Conservation (phyloP, 2,797 vertebrate species). For the Hydrophis major region DNA sequence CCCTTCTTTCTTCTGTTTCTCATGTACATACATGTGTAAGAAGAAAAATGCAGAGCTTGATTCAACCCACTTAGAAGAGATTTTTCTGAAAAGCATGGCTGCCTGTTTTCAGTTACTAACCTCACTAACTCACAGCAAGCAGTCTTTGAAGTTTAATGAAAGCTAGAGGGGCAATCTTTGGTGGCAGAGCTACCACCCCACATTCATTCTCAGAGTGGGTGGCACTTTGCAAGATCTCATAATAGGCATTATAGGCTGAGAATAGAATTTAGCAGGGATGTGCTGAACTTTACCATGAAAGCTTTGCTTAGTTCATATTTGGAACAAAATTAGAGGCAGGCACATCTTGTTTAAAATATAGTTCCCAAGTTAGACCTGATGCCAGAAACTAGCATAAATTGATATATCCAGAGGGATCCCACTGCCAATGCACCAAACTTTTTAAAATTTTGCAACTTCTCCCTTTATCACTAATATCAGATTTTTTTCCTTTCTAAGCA, state of each 20-base stretch:
- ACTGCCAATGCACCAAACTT: neutral
- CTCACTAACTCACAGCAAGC: slow-evolving; percentile 55
- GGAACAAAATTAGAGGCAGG: slow-evolving; percentile 4
- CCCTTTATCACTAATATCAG: neutral
- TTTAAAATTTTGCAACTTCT: neutral
- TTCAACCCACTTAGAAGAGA: slow-evolving; percentile 38
- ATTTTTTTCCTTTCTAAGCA: neutral
- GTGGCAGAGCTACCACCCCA: neutral
- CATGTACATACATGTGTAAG: neutral
- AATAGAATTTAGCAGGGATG: neutral
- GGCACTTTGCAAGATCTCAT: neutral
- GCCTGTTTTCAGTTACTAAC: slow-evolving; percentile 33
- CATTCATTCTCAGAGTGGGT: slow-evolving; percentile 11
- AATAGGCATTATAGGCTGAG: slow-evolving; percentile 21
- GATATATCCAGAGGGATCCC: neutral
- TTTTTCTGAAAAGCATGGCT: slow-evolving; percentile 24
- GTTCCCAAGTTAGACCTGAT: neutral
- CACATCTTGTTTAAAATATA: neutral
- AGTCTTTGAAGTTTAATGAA: slow-evolving; percentile 50
- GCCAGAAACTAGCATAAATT: neutral
- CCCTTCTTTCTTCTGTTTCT: neutral
- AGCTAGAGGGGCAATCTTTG: neutral
- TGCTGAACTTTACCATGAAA: neutral
- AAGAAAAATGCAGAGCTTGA: slow-evolving; percentile 39
- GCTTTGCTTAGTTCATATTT: slow-evolving; percentile 3